phyloP scores from a whole-genome alignment of 2,797 vertebrate genomes.

The Onychomys arenicola region DNA sequence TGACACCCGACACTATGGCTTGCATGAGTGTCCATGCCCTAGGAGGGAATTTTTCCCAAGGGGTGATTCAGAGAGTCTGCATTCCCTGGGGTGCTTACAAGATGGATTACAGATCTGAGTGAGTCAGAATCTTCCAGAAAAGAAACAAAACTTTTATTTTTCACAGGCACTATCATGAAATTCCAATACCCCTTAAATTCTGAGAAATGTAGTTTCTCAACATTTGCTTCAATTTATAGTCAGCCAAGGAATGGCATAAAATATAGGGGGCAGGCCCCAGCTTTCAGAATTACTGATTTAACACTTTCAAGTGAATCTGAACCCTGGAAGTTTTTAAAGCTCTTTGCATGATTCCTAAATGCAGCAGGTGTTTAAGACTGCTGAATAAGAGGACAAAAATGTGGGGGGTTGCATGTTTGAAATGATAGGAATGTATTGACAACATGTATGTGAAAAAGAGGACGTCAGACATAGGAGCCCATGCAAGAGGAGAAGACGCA shows the following conservation, averaged over 20 bases:
- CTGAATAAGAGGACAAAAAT: not conserved
- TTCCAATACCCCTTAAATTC: not conserved
- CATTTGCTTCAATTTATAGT: not conserved
- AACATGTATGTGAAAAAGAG: not conserved
- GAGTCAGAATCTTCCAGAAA: conserved; percentile 5
- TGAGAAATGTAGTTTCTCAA: not conserved
- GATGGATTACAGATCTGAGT: not conserved
- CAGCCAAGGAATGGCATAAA: not conserved
- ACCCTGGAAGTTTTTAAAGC: not conserved
- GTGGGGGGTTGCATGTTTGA: not conserved
- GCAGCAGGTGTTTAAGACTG: not conserved
- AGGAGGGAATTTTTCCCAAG: not conserved
- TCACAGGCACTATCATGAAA: not conserved
- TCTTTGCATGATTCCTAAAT: not conserved
- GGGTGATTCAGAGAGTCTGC: not conserved
- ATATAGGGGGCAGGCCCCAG: not conserved
- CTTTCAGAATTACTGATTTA: not conserved
- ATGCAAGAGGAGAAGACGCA: not conserved
- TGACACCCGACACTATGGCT: not conserved
- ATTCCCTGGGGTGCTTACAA: not conserved
- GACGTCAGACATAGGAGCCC: not conserved
- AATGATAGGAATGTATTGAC: not conserved
- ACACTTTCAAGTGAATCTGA: not conserved
- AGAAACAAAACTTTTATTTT: not conserved
- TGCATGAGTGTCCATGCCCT: not conserved